Conservation (phyloP, 2,797 vertebrate species). For the Phalloptychus januarius region DNA sequence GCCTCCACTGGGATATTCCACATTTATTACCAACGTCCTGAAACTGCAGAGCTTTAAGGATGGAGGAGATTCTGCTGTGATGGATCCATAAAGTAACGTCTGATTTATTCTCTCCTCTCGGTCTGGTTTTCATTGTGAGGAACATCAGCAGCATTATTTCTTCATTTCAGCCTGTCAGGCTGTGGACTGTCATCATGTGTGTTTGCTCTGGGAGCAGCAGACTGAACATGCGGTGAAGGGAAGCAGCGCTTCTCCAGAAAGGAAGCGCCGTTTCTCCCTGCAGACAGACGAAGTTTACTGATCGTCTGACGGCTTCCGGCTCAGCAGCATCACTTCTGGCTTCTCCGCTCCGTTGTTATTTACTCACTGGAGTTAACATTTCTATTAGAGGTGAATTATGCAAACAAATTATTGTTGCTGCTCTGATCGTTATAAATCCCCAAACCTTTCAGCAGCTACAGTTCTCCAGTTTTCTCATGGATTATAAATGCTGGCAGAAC, state of each 20-base stretch:
- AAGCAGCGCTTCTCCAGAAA: no score
- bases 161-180: not conserved
- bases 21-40: not conserved
- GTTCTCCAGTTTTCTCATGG: constrained; percentile 35
- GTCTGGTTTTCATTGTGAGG: not conserved
- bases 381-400: constrained; percentile 57
- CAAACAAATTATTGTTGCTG: constrained; percentile 61
- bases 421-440: constrained; percentile 57
- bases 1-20: not conserved
- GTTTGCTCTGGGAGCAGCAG: not conserved
- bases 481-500: constrained; percentile 32
- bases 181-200: not conserved
- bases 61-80: not conserved
- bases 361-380: constrained; percentile 49
- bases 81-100: not conserved
- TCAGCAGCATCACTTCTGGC: constrained; percentile 57
- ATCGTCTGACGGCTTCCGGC: no score
- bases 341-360: constrained; percentile 59
- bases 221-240: not conserved
- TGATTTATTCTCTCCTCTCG: not conserved
- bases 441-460: constrained; percentile 34
- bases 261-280: no score
- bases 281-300: no score
- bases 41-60: not conserved
- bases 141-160: rapidly evolving